Evolutionary conservation across 2,113 vertebrate genomes (phyloP), one percentile per base, ranked within the genome.

Genomic region (Dascyllus trimaculatus): DNA sequence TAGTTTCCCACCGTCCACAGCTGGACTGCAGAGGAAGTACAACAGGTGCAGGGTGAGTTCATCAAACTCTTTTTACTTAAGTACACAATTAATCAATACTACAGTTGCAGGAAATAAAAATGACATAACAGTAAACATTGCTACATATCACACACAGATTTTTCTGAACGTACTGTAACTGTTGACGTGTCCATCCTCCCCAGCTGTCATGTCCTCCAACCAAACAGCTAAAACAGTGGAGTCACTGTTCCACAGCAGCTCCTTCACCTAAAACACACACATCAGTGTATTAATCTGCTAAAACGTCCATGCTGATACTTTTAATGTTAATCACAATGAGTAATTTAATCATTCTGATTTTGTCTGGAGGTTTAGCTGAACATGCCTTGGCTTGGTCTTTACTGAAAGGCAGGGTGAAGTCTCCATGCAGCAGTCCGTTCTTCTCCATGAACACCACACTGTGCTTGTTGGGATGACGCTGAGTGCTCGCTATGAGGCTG

Each of bases 381-480:
- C 66, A 21, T 87, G 96, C 98, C 95, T 96, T 97, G 65, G 94
- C 93, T 43, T 95, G 95, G 57, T 96, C 97, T 78, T 95, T 97
- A 60, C 85, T 75, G 80, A 97, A 96, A 0, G 97, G 97, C 58
- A 99, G 94, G 14, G 95, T 95, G 85, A 99, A 99, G 49, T 98
- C 96, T 68, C 98, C 97, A 13, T 99, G 98, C 84, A 98, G 94
- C 65, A 99, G 97, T 18, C 98, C 98, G 35, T 99, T 99, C 93
- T 96, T 99, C 92, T 99, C 98, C 93, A 99, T 79, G 89, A 99
- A 99, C 67, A 99, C 94, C 80, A 99, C 95, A 18, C 96, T 96
- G 53, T 98, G 94, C 71, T 97, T 97, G 90, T 99, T 98, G 69
- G 95, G 95, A 64, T 96, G 98, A 48, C 96, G 94, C 84, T 96